Evolutionary conservation across 2,888 invertebrate genomes (phyloP), one percentile per base, ranked within the genome.

Genomic region (Agrotis ipsilon): DNA sequence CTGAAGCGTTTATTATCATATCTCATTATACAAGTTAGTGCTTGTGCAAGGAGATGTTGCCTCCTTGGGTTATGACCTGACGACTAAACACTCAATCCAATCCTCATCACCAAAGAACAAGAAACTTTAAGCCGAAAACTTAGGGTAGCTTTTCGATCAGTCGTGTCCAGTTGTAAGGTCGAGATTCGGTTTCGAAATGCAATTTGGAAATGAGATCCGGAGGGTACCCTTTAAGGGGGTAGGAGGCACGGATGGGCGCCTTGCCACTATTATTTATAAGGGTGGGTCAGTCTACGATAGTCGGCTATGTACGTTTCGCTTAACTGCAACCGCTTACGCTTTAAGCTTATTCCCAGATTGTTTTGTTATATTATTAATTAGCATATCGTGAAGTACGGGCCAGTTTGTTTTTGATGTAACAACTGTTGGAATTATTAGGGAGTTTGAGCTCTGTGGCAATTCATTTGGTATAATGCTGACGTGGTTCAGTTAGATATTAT

Each of bases 11-110:
- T 96, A 96, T 96, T 96, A 96, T 96, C 96, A 96, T 96, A 96
- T 96, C 96, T 96, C 96, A 96, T 96, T 96, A 96, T 96, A 94
- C 95, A 92, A 96, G 96, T 96, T 96, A 96, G 96, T 94, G 94
- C 94, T 94, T 92, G 92, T 92, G 92, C 91, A 93, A 92, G 87
- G 88, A 84, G 85, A 82, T 81, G 85, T 86, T 86, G 87, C 94
- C 94, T 90, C 94, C 94, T 95, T 94, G 92, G 92, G 91, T 91
- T 92, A 92, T 94, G 92, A 93, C 94, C 94, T 92, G 90, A 89
- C 89, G 87, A 90, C 90, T 88, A 89, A 82, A 85, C 82, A 90
- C 92, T 92, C 89, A 93, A 93, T 89, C 86, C 91, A 84, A 86
- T 83, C 83, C 83, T 84, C 45, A 61, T 84, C 68, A 75, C 71